Evolutionary conservation across 2,797 vertebrate genomes (phyloP).

Genomic region (Liparis tanakae): DNA sequence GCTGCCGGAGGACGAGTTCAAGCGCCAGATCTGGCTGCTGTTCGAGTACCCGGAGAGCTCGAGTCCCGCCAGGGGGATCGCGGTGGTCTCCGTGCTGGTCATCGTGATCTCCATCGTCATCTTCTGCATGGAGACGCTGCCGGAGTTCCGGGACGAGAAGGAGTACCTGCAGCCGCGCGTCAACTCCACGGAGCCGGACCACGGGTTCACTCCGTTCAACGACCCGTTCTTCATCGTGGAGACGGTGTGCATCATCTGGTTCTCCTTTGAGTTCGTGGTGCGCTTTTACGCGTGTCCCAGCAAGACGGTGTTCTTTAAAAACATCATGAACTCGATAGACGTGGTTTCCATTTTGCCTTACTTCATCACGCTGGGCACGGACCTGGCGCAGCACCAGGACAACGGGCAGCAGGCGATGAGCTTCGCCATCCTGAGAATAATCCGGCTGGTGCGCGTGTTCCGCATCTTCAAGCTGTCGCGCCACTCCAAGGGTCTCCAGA

Average conservation of each 20-base stretch:
- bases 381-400: conserved; percentile 92
- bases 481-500: conserved; percentile 98
- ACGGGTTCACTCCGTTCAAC: conserved; percentile 93
- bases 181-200: conserved; percentile 80
- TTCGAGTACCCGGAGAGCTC: conserved; percentile 99
- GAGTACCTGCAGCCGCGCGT: conserved; percentile 81
- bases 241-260: conserved; percentile 99
- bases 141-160: conserved; percentile 98
- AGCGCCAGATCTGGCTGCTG: conserved; percentile 96
- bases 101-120: conserved; percentile 99
- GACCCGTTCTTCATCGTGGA: conserved; percentile 99
- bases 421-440: conserved; percentile 97
- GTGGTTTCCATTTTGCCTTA: conserved; percentile 99
- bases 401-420: conserved; percentile 96
- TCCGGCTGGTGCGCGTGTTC: conserved; percentile 96
- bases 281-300: conserved; percentile 97
- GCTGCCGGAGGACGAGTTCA: conserved; percentile 96
- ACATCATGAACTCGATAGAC: conserved; percentile 99
- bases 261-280: conserved; percentile 97
- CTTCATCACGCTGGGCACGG: conserved; percentile 98
- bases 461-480: conserved; percentile 98
- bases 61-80: conserved; percentile 94
- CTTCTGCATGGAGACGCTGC: conserved; percentile 98
- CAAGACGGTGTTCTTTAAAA: conserved; percentile 95
- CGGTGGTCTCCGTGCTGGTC: conserved; percentile 97